phyloP scores from a whole-genome alignment of 2,888 invertebrate genomes.

The Steinernema scapterisci region DNA sequence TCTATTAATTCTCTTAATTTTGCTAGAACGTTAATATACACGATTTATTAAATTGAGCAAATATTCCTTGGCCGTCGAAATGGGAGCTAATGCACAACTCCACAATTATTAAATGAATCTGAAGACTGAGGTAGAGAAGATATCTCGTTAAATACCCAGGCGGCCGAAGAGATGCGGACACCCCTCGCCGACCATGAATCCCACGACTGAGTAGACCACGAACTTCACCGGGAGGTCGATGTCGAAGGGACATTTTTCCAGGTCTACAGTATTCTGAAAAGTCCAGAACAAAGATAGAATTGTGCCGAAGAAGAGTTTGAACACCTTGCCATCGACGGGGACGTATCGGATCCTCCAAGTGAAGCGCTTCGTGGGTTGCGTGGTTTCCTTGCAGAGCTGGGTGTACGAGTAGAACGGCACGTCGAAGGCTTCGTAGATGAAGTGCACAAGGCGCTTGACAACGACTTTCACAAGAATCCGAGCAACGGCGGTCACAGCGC shows the following conservation, averaged over 20 bases:
- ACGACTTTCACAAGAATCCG: conserved; percentile 40
- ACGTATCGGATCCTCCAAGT: conserved; percentile 42
- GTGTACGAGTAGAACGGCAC: conserved; percentile 46
- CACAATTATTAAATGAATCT: background rate
- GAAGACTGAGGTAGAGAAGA: no score
- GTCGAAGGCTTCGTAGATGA: conserved; percentile 38
- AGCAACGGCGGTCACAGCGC: conserved; percentile 15
- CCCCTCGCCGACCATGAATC: conserved; percentile 43
- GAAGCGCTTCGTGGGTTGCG: conserved; percentile 47
- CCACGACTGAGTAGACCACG: conserved; percentile 44
- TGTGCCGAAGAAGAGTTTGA: no score
- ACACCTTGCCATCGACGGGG: conserved; percentile 39
- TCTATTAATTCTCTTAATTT: no score
- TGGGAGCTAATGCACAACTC: background rate
- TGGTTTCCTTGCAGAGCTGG: conserved; percentile 39
- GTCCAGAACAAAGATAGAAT: no score
- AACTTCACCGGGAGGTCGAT: conserved; percentile 46
- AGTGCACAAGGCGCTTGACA: conserved; percentile 33
- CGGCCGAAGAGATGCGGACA: conserved; percentile 41
- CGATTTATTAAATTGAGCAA: no score
- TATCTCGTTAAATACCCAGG: conserved; percentile 38
- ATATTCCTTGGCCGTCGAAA: no score
- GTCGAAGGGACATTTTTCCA: conserved; percentile 46
- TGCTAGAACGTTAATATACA: no score
- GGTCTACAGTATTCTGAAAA: conserved; percentile 33